Evolutionary conservation across 2,113 vertebrate genomes (phyloP), one percentile per base, ranked within the genome.

Genomic region (Protomyctophum bolini): DNA sequence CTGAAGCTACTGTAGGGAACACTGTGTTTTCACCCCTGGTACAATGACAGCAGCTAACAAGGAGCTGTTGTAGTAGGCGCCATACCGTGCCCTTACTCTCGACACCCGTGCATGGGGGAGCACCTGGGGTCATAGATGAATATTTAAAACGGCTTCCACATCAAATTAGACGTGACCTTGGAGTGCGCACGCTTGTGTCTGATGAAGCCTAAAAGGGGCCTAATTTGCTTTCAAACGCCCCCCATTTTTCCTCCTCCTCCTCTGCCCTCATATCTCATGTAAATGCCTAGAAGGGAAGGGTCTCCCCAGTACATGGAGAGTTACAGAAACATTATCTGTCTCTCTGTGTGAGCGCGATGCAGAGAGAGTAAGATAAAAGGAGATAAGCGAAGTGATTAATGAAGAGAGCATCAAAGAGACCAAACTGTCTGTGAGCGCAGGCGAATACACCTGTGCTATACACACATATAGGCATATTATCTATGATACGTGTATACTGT

Each of bases 101-200:
- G 1, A 46, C 33, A 63, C 28, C 58, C 58, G 69, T 63, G 81
- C 70, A 75, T 63, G 45, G 62, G 58, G 73, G 77, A 88, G 66
- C 85, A 88, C 86, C 83, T 65, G 73, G 80, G 87, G 89, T 88
- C 85, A 87, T 58, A 72, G 82, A 87, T 90, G 85, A 91, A 91
- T 92, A 89, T 91, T 92, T 87, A 79, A 90, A 82, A 87, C 45
- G 73, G 63, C 76, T 83, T 83, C 78, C 75, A 75, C 72, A 81
- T 88, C 81, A 82, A 91, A 91, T 91, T 89, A 89, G 83, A 78
- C 48, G 72, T 88, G 87, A 91, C 90, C 86, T 90, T 90, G 84
- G 82, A 86, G 76, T 79, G 71, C 75, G 77, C 68, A 77, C 72
- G 58, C 66, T 63, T 59, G 66, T 83, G 80, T 69, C 75, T 56